Evolutionary conservation across 2,888 invertebrate genomes (phyloP).

Genomic region (Bimastos eiseni): DNA sequence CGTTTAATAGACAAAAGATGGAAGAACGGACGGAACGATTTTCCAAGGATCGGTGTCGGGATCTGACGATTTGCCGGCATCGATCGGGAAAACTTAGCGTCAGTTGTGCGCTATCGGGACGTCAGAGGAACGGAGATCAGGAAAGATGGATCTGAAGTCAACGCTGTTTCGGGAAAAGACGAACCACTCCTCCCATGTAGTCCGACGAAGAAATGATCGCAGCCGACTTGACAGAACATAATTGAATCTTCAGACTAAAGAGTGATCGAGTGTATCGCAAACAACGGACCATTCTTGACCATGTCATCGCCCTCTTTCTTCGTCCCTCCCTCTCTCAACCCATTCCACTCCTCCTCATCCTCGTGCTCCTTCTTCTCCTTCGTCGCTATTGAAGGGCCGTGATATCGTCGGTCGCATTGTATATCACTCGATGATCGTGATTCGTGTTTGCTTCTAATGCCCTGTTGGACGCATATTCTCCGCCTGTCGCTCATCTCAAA

Average conservation of each 20-base stretch:
- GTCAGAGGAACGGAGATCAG: not conserved
- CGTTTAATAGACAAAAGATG: not conserved
- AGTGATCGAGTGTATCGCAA: slow-evolving; percentile 13
- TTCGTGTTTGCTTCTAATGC: not conserved
- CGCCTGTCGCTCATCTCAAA: not conserved
- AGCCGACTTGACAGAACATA: not conserved
- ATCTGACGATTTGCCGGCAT: not conserved
- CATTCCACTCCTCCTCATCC: too few species aligned
- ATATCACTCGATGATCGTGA: not conserved
- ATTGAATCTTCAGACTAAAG: not conserved
- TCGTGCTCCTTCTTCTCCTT: too few species aligned
- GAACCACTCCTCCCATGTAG: not conserved
- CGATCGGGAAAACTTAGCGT: not conserved
- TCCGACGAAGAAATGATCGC: not conserved
- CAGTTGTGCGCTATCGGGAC: not conserved
- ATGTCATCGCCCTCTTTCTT: not conserved
- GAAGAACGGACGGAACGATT: not conserved
- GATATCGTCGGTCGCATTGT: not conserved
- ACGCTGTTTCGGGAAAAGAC: not conserved
- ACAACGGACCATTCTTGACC: not conserved
- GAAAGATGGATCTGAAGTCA: slow-evolving; percentile 7
- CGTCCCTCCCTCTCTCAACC: too few species aligned
- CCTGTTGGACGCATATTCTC: not conserved
- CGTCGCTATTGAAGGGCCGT: not conserved
- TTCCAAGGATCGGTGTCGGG: not conserved